Conservation (phyloP, 2,113 vertebrate genomes). For the Strix aluco region DNA sequence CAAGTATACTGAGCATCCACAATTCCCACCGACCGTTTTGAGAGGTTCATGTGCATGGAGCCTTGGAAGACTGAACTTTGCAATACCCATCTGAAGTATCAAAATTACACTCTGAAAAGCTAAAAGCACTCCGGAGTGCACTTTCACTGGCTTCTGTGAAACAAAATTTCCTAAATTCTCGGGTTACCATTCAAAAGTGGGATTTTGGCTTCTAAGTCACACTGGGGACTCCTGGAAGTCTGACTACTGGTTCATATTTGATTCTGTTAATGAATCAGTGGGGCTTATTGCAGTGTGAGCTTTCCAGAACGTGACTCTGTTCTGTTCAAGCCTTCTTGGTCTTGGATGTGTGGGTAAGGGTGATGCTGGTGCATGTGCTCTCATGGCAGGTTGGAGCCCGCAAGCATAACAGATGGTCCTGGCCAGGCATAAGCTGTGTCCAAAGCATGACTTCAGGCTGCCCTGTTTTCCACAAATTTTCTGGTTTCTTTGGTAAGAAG, state of each 20-base stretch:
- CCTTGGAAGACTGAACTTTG: background rate
- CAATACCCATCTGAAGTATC: background rate
- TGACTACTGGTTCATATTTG: accelerated
- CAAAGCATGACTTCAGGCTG: background rate
- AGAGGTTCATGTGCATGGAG: accelerated
- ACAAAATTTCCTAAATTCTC: background rate
- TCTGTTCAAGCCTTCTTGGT: accelerated
- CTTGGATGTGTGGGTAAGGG: accelerated
- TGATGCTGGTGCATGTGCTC: background rate
- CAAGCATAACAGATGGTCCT: accelerated
- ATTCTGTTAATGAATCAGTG: background rate
- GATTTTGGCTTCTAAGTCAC: background rate
- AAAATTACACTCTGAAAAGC: background rate
- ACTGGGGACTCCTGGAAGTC: background rate
- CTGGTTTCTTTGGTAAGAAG: background rate
- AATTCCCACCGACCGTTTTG: accelerated
- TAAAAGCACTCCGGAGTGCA: background rate
- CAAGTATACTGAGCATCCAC: background rate
- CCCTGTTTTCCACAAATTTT: accelerated
- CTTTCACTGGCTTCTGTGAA: background rate
- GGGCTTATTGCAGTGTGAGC: background rate
- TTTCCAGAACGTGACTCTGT: background rate
- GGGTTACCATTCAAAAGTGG: background rate
- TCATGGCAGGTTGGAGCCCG: accelerated
- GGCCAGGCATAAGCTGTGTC: background rate